phyloP scores from a whole-genome alignment of 2,797 vertebrate species.

The Paguma larvata region DNA sequence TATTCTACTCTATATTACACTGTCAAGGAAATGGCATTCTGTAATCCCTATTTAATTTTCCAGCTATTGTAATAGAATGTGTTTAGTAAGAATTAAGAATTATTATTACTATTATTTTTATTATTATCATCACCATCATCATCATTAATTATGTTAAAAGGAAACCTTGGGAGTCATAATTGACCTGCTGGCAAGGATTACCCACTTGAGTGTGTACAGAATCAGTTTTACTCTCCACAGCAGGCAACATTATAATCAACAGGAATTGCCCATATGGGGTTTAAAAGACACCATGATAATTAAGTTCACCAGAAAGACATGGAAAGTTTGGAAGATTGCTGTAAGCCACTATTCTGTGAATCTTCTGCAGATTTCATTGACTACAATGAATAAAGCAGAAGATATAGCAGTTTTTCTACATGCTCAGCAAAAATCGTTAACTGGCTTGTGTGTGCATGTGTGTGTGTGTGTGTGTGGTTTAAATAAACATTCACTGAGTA shows the following conservation, averaged over 20 bases:
- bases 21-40: slow-evolving; percentile 44
- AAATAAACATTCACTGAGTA: slow-evolving; percentile 50
- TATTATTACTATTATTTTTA: background rate
- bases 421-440: slow-evolving; percentile 66
- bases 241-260: slow-evolving; percentile 78
- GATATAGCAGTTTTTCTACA: slow-evolving; percentile 27
- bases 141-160: slow-evolving; percentile 69
- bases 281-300: slow-evolving; percentile 82
- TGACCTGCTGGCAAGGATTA: slow-evolving; percentile 75
- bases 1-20: background rate
- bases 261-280: slow-evolving; percentile 80
- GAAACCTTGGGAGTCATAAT: slow-evolving; percentile 57
- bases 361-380: slow-evolving; percentile 67
- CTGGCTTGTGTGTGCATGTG: background rate
- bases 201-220: slow-evolving; percentile 21
- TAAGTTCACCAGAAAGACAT: slow-evolving; percentile 79
- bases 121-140: background rate
- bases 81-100: slow-evolving; percentile 56
- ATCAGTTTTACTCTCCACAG: slow-evolving; percentile 80
- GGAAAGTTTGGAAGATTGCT: slow-evolving; percentile 72
- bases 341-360: slow-evolving; percentile 55
- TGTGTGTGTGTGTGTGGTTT: slow-evolving; percentile 4
- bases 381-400: slow-evolving; percentile 66
- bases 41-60: slow-evolving; percentile 58
- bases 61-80: slow-evolving; percentile 56